phyloP scores from a whole-genome alignment of 2,888 invertebrate genomes.

The Hipparchia semele region DNA sequence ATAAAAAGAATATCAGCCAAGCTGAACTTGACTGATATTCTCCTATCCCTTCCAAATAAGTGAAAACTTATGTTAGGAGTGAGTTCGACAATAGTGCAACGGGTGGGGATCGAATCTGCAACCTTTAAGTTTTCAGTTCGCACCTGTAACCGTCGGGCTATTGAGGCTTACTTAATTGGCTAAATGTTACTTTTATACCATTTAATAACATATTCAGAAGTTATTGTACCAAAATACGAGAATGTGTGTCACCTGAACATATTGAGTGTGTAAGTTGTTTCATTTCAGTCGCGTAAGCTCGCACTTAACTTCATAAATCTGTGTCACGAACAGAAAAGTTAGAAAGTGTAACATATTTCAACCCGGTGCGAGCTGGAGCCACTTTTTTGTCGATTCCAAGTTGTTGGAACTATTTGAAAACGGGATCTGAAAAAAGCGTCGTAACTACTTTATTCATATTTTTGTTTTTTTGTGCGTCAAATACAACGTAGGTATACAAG shows the following conservation, averaged over 20 bases:
- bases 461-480: background rate
- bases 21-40: too few species aligned
- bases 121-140: too few species aligned
- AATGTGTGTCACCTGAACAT: background rate
- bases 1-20: too few species aligned
- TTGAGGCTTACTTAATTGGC: too few species aligned
- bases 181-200: too few species aligned
- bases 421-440: background rate
- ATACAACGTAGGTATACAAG: background rate
- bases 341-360: slow-evolving; percentile 21
- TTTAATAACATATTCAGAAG: too few species aligned
- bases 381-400: slow-evolving; percentile 15
- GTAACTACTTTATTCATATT: background rate
- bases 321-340: slow-evolving; percentile 23
- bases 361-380: slow-evolving; percentile 2
- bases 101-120: too few species aligned
- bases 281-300: slow-evolving; percentile 10
- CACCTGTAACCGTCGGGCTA: too few species aligned
- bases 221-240: background rate
- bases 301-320: slow-evolving; percentile 22
- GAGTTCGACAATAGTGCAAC: too few species aligned
- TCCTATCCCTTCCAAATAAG: too few species aligned
- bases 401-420: slow-evolving; percentile 13
- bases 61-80: too few species aligned
- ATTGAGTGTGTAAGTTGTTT: slow-evolving; percentile 7